Conservation (phyloP, 1,140 invertebrate genomes). For the Sycophaga agraensis region DNA sequence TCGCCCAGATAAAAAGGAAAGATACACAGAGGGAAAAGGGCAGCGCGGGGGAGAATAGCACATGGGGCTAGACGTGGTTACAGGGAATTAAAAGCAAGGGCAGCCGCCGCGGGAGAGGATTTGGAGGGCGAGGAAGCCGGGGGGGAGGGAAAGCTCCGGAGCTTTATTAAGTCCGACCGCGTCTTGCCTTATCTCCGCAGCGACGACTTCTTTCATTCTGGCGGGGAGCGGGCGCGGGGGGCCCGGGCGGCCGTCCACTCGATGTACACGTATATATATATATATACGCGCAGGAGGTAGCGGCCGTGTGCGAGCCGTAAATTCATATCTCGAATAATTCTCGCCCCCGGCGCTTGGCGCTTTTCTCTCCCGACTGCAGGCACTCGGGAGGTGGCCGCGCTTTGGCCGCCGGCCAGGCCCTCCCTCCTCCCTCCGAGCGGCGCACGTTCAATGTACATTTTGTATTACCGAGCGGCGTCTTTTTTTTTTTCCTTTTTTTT, state of each 20-base stretch:
- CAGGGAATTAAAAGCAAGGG: constrained; percentile 20
- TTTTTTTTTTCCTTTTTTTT: constrained; percentile 16
- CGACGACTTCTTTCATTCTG: constrained; percentile 31
- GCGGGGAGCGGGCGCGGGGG: too few relatives aligned
- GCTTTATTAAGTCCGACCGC: constrained; percentile 26
- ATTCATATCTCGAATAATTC: constrained; percentile 31
- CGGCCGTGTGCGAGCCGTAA: neutral
- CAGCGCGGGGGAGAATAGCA: neutral
- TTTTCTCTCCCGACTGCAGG: neutral
- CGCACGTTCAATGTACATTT: constrained; percentile 21
- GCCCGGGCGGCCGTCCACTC: too few relatives aligned
- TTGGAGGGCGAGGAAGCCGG: neutral
- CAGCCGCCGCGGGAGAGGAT: neutral
- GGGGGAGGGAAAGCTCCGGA: neutral
- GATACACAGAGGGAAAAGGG: neutral
- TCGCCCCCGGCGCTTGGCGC: neutral
- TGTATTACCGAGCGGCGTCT: constrained; percentile 12
- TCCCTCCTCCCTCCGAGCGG: neutral
- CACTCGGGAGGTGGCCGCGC: neutral
- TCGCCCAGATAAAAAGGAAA: neutral
- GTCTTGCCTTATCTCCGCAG: constrained; percentile 31
- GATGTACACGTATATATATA: constrained; percentile 10
- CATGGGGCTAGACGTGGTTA: neutral
- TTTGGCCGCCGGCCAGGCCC: constrained; percentile 10
- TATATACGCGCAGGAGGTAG: neutral